Percentiles rank a stretch among this genome's conserved stretches.
These are phyloP conservation scores for Zosterops hypoxanthus DNA, from an alignment of 2,113 vertebrate genomes.

Conservation along the genomic window DNA sequence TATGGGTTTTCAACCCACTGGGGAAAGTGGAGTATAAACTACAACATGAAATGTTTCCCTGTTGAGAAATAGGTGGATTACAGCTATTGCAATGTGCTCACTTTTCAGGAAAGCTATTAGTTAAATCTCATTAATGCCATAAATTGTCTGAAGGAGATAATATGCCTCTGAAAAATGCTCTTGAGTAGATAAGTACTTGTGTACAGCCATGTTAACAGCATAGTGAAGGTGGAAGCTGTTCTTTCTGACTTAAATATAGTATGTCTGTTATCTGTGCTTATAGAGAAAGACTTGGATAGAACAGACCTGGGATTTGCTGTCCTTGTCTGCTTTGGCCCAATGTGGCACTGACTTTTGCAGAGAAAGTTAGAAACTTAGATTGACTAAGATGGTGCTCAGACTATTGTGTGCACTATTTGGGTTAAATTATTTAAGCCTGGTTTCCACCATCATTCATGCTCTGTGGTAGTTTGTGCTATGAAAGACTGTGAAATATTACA, in stretches of 20 bases:
- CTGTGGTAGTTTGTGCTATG: not conserved
- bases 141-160: not conserved
- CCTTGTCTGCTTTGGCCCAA: not conserved
- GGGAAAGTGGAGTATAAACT: not conserved
- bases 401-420: not conserved
- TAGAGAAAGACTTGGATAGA: not conserved
- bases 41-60: not conserved
- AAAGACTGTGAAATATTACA: not conserved
- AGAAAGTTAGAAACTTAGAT: not conserved
- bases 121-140: not conserved
- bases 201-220: not conserved
- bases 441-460: not conserved
- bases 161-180: not conserved
- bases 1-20: not conserved
- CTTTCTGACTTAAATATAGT: constrained; percentile 6
- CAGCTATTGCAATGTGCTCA: not conserved
- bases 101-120: not conserved
- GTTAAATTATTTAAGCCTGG: not conserved
- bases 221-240: not conserved
- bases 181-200: not conserved
- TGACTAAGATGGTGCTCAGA: not conserved
- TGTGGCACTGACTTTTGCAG: not conserved
- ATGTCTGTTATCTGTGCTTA: not conserved
- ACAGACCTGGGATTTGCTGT: constrained; percentile 6
- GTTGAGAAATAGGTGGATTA: not conserved